Conservation (phyloP, 2,113 vertebrate species). For the Apeltes quadracus region DNA sequence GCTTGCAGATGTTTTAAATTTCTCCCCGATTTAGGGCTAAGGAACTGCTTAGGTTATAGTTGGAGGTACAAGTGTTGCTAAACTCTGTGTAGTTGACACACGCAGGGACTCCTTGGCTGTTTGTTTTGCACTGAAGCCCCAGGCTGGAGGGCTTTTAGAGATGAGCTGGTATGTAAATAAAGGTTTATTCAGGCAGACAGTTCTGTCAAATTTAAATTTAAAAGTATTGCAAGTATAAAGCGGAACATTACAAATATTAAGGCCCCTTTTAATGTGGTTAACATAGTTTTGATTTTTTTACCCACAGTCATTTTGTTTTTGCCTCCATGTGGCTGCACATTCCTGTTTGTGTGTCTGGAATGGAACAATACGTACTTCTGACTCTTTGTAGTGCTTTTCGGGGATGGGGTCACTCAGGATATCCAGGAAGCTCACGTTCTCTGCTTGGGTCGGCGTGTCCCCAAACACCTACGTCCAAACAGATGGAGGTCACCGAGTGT, state of each 20-base stretch:
- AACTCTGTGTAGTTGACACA: neutral
- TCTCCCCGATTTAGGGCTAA: too few relatives aligned
- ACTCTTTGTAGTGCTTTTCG: conserved; percentile 78
- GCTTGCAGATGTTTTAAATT: neutral
- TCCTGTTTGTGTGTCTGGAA: conserved; percentile 3
- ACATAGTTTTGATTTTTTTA: neutral
- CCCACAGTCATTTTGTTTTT: neutral
- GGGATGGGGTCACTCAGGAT: conserved; percentile 81
- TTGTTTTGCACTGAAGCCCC: neutral
- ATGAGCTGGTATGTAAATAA: neutral
- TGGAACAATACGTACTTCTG: conserved; percentile 62
- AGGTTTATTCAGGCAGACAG: neutral
- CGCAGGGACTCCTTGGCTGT: neutral
- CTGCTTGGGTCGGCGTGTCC: conserved; percentile 73
- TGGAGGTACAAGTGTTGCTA: neutral
- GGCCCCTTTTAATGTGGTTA: neutral
- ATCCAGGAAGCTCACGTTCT: conserved; percentile 76
- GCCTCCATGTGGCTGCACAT: neutral
- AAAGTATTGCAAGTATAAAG: neutral
- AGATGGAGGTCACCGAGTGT: conserved; percentile 58
- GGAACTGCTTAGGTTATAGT: neutral
- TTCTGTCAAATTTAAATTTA: neutral
- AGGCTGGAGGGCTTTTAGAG: neutral
- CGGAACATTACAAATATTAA: too few relatives aligned
- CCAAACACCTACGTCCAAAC: conserved; percentile 77